Percentiles rank a stretch among this genome's conserved stretches.
phyloP scores from a whole-genome alignment of 2,113 vertebrate genomes.

The Talpa occidentalis region DNA sequence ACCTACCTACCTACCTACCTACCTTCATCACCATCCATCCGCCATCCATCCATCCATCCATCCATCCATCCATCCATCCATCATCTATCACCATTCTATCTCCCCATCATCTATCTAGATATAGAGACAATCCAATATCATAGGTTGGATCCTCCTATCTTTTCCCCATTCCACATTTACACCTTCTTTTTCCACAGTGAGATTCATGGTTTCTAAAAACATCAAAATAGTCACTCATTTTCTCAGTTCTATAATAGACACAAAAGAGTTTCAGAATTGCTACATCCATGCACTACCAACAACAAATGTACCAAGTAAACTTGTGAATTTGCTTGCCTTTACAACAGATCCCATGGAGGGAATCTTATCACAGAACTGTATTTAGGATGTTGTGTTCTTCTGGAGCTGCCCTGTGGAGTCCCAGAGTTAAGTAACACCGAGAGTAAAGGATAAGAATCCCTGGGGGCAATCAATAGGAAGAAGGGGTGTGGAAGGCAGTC shows the following conservation, averaged over 20 bases:
- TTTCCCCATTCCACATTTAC: neutral
- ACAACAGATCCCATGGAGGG: neutral
- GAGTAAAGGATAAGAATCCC: neutral
- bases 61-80: neutral
- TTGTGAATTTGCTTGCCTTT: neutral
- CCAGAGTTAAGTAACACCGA: neutral
- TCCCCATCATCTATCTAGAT: neutral
- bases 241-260: neutral
- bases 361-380: neutral
- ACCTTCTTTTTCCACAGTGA: neutral
- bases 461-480: neutral
- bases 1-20: neutral
- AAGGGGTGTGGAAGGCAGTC: neutral
- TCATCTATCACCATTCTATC: neutral
- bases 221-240: constrained; percentile 28
- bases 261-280: neutral
- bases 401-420: neutral
- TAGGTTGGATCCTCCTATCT: neutral
- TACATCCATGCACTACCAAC: neutral
- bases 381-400: neutral
- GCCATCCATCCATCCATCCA: neutral
- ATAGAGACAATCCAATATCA: neutral
- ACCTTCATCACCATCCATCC: no score
- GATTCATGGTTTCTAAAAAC: neutral
- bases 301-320: neutral